These are phyloP conservation scores for Labeo rohita DNA, from an alignment of 2,113 vertebrate species.

Conservation along the genomic window DNA sequence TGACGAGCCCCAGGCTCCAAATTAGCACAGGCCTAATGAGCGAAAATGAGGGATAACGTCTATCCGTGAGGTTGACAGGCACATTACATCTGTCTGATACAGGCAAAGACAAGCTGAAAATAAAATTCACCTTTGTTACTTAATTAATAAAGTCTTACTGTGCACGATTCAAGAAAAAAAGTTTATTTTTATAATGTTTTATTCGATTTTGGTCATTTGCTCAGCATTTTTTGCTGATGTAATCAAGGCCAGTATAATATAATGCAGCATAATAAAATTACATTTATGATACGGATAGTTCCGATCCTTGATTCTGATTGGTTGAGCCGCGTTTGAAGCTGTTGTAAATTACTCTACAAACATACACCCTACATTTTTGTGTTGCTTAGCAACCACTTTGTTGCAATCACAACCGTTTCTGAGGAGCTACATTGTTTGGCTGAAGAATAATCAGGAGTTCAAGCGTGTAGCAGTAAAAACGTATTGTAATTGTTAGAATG, in stretches of 20 bases:
- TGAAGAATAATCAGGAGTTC: too few relatives aligned
- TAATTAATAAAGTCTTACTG: neutral
- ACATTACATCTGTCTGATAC: conserved; percentile 10
- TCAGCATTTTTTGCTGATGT: neutral
- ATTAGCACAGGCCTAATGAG: neutral
- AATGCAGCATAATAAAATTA: neutral
- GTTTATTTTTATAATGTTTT: neutral
- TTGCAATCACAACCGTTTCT: too few relatives aligned
- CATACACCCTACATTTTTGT: too few relatives aligned
- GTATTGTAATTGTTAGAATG: too few relatives aligned
- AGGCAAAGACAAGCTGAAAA: neutral
- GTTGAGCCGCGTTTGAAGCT: too few relatives aligned
- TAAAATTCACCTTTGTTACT: neutral
- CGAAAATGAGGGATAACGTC: conserved; percentile 27
- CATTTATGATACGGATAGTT: too few relatives aligned
- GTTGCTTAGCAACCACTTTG: too few relatives aligned
- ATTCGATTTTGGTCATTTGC: neutral
- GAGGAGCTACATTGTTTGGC: too few relatives aligned
- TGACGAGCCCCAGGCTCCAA: conserved; percentile 13
- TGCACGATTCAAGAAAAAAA: neutral
- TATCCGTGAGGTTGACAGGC: neutral
- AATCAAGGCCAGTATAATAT: neutral
- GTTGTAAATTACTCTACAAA: too few relatives aligned
- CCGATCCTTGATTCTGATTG: too few relatives aligned
- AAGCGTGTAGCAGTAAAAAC: too few relatives aligned